A percentile compares a stretch with the other conserved stretches of the same genome.
These are phyloP conservation scores for Azorinus chamasolen DNA, from an alignment of 2,888 invertebrate genomes.

Conservation along the genomic window DNA sequence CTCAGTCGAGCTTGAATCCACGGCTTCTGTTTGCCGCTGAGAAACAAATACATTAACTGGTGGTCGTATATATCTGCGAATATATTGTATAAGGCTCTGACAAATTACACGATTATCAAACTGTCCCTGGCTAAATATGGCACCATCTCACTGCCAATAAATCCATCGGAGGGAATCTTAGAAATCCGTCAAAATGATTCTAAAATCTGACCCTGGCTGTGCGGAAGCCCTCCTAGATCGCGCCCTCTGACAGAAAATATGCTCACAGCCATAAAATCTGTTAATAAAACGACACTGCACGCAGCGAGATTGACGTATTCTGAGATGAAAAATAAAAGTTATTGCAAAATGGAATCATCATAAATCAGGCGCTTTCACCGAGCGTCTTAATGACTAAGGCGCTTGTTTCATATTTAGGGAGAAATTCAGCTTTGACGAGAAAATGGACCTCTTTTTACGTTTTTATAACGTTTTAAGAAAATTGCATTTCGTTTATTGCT, in stretches of 20 bases:
- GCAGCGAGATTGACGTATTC: slow-evolving; percentile 55
- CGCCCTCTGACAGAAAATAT: slow-evolving; percentile 60
- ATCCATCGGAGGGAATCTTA: slow-evolving; percentile 32
- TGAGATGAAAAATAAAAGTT: slow-evolving; percentile 63
- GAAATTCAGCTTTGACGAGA: slow-evolving; percentile 45
- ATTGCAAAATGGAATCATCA: slow-evolving; percentile 59
- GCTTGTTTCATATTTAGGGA: slow-evolving; percentile 59
- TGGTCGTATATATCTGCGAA: no score
- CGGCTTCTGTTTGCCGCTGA: not conserved
- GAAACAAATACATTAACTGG: no score
- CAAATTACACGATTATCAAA: slow-evolving; percentile 20
- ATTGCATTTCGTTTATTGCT: slow-evolving; percentile 60
- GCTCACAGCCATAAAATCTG: slow-evolving; percentile 60
- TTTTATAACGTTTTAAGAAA: slow-evolving; percentile 56
- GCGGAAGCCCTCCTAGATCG: slow-evolving; percentile 49
- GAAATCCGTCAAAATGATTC: slow-evolving; percentile 41
- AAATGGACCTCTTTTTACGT: slow-evolving; percentile 54
- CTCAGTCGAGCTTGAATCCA: no score
- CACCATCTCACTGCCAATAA: slow-evolving; percentile 11
- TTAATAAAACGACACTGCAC: slow-evolving; percentile 61
- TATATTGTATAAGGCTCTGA: slow-evolving; percentile 4
- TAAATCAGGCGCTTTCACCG: slow-evolving; percentile 57
- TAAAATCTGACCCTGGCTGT: slow-evolving; percentile 46
- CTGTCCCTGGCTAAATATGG: slow-evolving; percentile 16
- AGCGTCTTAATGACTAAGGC: slow-evolving; percentile 54